Percentiles rank a stretch among this genome's conserved stretches.
Conservation (phyloP, 2,888 invertebrate species). For the Protophormia terraenovae region DNA sequence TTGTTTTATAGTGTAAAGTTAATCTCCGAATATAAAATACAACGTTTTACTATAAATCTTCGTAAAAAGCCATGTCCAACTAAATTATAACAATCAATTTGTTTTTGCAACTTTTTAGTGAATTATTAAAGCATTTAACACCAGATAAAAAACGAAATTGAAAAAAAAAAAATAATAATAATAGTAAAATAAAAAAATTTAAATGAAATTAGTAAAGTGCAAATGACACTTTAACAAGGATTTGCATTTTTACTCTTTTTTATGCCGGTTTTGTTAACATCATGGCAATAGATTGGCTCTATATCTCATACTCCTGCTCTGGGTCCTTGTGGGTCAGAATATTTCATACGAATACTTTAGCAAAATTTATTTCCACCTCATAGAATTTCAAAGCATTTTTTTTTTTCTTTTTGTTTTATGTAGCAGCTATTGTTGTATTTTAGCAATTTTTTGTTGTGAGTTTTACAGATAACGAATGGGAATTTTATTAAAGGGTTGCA, state of each 20-base stretch:
- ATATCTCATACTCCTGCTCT: neutral
- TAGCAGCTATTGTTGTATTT: constrained; percentile 1
- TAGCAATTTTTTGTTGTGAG: neutral
- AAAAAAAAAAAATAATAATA: no score
- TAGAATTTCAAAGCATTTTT: constrained; percentile 20
- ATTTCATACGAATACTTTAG: constrained; percentile 17
- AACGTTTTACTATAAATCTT: neutral
- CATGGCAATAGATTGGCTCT: neutral
- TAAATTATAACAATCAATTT: neutral
- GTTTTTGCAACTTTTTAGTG: neutral
- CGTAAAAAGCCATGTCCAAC: neutral
- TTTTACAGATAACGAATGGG: constrained; percentile 37
- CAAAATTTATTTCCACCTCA: constrained; percentile 49
- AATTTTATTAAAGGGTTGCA: constrained; percentile 48
- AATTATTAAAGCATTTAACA: constrained; percentile 27
- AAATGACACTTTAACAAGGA: constrained; percentile 29
- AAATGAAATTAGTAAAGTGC: constrained; percentile 22
- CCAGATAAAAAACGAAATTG: neutral
- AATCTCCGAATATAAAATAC: neutral
- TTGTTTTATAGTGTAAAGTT: neutral
- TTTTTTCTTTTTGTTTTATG: neutral
- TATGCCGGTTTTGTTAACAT: constrained; percentile 35
- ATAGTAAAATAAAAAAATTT: no score
- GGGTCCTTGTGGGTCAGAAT: neutral
- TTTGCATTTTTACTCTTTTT: constrained; percentile 5